These are phyloP conservation scores for Ctenomys sociabilis DNA, from an alignment of 2,113 vertebrate genomes.

Conservation along the genomic window DNA sequence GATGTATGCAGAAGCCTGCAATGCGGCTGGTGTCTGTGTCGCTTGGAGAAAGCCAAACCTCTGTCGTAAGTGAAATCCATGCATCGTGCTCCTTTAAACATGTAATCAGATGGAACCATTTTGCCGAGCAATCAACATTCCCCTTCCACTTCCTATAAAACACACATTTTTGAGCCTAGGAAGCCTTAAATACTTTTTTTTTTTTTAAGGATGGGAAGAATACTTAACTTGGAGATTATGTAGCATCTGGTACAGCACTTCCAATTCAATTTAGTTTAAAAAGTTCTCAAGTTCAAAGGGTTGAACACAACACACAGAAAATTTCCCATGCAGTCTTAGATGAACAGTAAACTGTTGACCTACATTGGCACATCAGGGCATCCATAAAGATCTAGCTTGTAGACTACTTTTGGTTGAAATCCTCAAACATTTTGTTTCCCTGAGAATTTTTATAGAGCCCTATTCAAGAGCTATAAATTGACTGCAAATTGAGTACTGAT, in stretches of 20 bases:
- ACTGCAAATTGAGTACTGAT: background rate
- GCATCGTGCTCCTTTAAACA: background rate
- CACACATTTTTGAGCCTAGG: background rate
- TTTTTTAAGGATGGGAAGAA: background rate
- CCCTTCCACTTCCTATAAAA: background rate
- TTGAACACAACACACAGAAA: background rate
- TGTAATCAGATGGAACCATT: background rate
- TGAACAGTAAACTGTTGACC: background rate
- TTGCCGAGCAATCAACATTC: background rate
- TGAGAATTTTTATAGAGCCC: background rate
- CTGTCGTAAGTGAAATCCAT: constrained; percentile 88
- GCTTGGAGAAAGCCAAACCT: constrained; percentile 91
- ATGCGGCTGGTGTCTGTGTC: constrained; percentile 85
- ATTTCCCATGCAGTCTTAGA: background rate
- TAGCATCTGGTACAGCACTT: background rate
- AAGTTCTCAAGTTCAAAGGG: background rate
- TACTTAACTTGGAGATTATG: background rate
- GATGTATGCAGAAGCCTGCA: constrained; percentile 90
- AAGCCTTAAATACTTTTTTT: background rate
- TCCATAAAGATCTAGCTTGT: background rate
- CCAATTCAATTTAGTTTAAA: background rate
- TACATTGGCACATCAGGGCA: background rate
- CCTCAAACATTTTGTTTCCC: background rate
- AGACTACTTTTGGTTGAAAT: background rate
- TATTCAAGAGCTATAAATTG: background rate